These are phyloP conservation scores for Protonemura montana DNA, from an alignment of 2,888 invertebrate species.

Conservation along the genomic window DNA sequence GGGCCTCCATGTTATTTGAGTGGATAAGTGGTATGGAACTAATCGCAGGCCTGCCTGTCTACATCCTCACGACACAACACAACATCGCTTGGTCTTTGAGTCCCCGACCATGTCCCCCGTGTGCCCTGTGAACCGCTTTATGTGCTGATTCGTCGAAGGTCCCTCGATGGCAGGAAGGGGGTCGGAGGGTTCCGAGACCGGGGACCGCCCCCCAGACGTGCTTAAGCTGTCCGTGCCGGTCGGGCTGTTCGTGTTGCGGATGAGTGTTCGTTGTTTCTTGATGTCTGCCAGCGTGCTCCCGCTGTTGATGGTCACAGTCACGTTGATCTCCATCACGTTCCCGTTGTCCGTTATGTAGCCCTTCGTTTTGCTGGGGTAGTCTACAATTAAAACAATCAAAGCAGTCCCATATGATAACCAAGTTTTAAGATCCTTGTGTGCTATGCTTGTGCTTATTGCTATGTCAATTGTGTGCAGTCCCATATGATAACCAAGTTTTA, in stretches of 20 bases:
- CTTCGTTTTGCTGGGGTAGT: conserved; percentile 40
- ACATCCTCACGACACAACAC: conserved; percentile 62
- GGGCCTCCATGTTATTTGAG: no score
- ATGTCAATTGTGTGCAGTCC: no score
- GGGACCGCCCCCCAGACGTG: conserved; percentile 50
- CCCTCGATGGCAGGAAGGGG: conserved; percentile 43
- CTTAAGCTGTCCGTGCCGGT: conserved; percentile 62
- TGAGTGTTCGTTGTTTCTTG: conserved; percentile 90
- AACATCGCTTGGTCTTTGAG: conserved; percentile 71
- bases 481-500: no score
- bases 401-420: no score
- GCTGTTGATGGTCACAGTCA: conserved; percentile 80
- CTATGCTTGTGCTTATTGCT: no score
- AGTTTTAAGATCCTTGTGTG: no score
- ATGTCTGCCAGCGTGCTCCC: conserved; percentile 84
- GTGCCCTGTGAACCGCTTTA: conserved; percentile 74
- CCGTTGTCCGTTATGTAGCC: conserved; percentile 68
- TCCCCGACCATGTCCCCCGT: conserved; percentile 82
- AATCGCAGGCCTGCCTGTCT: no score
- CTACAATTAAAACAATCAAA: conserved; percentile 27
- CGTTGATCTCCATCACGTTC: conserved; percentile 83
- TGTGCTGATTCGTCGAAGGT: conserved; percentile 50
- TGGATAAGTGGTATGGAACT: no score
- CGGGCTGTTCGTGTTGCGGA: conserved; percentile 71
- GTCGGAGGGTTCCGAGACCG: conserved; percentile 37